phyloP scores from a whole-genome alignment of 2,113 vertebrate species.

The Periophthalmus modestus region DNA sequence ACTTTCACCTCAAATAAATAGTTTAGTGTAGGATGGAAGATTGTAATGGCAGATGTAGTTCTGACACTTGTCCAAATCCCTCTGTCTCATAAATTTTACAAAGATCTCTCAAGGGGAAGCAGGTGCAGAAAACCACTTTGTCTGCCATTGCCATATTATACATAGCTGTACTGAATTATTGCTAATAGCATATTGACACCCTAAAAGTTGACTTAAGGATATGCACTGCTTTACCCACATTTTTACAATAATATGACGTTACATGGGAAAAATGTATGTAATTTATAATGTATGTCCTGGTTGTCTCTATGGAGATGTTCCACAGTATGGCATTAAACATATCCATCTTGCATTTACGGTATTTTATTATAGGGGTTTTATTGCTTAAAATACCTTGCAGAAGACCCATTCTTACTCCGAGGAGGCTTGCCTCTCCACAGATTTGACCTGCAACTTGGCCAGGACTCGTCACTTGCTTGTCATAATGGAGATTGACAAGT shows the following conservation, averaged over 20 bases:
- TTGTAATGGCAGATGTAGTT: constrained; percentile 7
- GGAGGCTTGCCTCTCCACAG: too few species aligned
- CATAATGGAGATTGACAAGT: too few species aligned
- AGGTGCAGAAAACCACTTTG: neutral
- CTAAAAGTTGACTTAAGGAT: neutral
- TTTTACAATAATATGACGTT: neutral
- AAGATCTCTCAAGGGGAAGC: neutral
- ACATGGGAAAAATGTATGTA: neutral
- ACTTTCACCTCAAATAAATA: neutral
- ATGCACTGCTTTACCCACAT: neutral
- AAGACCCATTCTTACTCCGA: too few species aligned
- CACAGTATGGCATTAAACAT: neutral
- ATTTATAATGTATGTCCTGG: too few species aligned
- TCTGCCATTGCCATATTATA: neutral
- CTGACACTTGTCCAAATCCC: neutral
- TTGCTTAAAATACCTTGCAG: neutral
- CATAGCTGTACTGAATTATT: neutral
- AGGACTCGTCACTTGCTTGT: too few species aligned
- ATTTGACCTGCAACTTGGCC: too few species aligned
- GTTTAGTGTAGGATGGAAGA: neutral
- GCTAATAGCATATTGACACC: neutral
- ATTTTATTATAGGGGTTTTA: neutral
- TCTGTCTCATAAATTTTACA: neutral
- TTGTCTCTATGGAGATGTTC: neutral
- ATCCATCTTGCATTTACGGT: too few species aligned